These are phyloP conservation scores for Heterotilapia buettikoferi DNA, from an alignment of 2,113 vertebrate genomes.

Conservation along the genomic window DNA sequence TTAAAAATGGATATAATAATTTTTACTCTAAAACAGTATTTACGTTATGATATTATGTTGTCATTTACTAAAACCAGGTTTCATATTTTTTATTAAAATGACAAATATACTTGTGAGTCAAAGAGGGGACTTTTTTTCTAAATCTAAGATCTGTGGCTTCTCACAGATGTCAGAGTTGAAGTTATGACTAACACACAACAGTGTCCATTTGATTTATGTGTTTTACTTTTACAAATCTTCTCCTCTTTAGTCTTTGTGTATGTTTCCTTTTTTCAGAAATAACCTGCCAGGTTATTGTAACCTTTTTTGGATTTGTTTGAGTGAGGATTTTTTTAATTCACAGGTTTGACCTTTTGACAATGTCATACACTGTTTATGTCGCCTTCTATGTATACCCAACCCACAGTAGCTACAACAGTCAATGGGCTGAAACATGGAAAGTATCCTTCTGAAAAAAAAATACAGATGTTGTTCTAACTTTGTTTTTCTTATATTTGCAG, in stretches of 20 bases:
- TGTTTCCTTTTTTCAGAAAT: not conserved
- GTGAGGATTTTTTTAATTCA: not conserved
- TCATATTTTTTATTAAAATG: not conserved
- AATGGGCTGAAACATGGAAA: not conserved
- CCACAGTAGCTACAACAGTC: not conserved
- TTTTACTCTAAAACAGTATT: not conserved
- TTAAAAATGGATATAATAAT: not conserved
- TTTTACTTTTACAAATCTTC: not conserved
- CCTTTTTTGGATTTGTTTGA: not conserved
- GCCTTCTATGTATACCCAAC: not conserved
- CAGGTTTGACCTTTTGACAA: conserved; percentile 28
- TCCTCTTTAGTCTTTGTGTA: not conserved
- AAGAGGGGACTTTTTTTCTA: not conserved
- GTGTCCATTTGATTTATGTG: not conserved
- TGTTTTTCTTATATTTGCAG: not conserved
- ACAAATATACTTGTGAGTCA: not conserved
- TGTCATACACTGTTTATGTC: not conserved
- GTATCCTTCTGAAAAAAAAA: not conserved
- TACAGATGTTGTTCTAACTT: not conserved
- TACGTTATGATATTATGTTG: not conserved
- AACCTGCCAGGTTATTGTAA: not conserved
- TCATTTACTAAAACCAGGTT: not conserved
- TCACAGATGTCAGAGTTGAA: not conserved
- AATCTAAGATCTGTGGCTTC: not conserved
- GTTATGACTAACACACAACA: not conserved